These are phyloP conservation scores for Papilio protenor DNA, from an alignment of 2,888 invertebrate species.

Conservation along the genomic window DNA sequence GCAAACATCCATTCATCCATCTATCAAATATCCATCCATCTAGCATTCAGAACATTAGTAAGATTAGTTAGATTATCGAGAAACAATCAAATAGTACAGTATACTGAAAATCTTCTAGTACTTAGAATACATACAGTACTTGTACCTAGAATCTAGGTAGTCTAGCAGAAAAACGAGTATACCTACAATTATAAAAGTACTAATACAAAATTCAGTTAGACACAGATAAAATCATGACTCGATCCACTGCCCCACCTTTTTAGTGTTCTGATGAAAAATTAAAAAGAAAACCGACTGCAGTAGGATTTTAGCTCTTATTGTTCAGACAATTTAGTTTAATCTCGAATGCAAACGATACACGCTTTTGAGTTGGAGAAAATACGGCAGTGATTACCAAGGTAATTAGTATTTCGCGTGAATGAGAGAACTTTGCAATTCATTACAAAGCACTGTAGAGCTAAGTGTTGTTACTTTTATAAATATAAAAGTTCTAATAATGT, in stretches of 20 bases:
- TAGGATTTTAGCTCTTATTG: slow-evolving; percentile 15
- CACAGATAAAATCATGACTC: slow-evolving; percentile 18
- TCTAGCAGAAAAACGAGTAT: not conserved
- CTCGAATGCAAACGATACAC: not conserved
- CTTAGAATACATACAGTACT: not conserved
- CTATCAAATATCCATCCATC: no score
- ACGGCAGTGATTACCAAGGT: not conserved
- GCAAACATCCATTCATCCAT: no score
- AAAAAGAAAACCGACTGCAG: not conserved
- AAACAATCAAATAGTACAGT: no score
- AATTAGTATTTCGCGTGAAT: slow-evolving; percentile 17
- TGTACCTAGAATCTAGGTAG: not conserved
- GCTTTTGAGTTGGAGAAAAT: not conserved
- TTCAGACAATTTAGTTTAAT: not conserved
- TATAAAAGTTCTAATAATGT: not conserved
- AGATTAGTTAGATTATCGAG: no score
- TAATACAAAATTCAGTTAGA: slow-evolving; percentile 4
- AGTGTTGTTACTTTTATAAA: not conserved
- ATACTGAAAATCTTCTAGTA: no score
- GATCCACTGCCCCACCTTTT: slow-evolving; percentile 27
- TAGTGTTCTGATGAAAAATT: slow-evolving; percentile 21
- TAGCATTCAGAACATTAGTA: no score
- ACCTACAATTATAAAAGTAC: not conserved
- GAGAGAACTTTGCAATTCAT: not conserved
- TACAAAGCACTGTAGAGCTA: not conserved